Evolutionary conservation across 2,888 invertebrate species (phyloP).

Genomic region (Iphiclides podalirius): DNA sequence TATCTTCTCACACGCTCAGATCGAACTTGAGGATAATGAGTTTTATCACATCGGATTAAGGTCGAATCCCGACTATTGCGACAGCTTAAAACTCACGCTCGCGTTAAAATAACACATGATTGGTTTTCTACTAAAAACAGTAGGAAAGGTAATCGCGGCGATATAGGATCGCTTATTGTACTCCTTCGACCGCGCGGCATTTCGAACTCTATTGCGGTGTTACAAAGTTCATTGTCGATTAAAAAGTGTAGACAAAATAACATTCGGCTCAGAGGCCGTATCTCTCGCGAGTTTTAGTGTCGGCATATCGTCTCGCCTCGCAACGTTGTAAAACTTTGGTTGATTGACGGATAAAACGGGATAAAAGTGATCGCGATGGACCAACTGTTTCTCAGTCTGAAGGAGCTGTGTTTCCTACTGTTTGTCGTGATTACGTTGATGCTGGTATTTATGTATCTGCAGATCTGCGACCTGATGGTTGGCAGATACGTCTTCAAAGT

Average conservation of each 20-base stretch:
- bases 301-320: neutral
- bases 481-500: slow-evolving; percentile 51
- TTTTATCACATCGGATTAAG: slow-evolving; percentile 12
- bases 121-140: slow-evolving; percentile 23
- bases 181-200: neutral
- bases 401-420: slow-evolving; percentile 50
- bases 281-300: slow-evolving; percentile 2
- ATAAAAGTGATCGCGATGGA: slow-evolving; percentile 27
- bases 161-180: neutral
- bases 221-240: neutral
- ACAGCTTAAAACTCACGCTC: slow-evolving; percentile 21
- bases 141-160: slow-evolving; percentile 13
- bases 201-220: neutral
- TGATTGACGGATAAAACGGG: too few relatives aligned
- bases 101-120: slow-evolving; percentile 22
- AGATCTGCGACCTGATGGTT: slow-evolving; percentile 58
- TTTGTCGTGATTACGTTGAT: slow-evolving; percentile 45
- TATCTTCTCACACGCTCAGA: slow-evolving; percentile 21
- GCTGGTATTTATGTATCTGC: slow-evolving; percentile 54
- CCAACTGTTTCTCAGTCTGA: slow-evolving; percentile 29
- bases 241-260: neutral
- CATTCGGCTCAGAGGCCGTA: too few relatives aligned
- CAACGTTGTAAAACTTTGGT: too few relatives aligned
- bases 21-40: slow-evolving; percentile 16
- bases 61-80: slow-evolving; percentile 1